Base-by-base conservation (phyloP, 2,113 vertebrate species). In the Spea bombifrons region DNA sequence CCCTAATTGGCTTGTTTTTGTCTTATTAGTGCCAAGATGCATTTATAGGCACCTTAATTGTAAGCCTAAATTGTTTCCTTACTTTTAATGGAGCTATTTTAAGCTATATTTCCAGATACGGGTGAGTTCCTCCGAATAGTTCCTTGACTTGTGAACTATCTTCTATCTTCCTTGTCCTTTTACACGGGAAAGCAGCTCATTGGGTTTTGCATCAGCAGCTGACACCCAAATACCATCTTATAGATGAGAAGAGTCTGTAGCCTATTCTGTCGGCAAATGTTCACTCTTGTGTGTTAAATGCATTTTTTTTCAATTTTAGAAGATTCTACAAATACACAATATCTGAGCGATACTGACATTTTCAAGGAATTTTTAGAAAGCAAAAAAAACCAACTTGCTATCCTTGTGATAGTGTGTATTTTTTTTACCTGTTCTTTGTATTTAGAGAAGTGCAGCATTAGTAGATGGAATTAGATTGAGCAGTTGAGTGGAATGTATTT, bases 381-480 rank as follows among this genome's bases (percentile, higher is more conserved):
- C 55, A 13, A 13, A 13, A 8, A 59, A 59, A 4, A 59, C 8
- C 1, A 59, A 12, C 2, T 13, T 59, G 10, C 55, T 59, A 13
- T 59, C 15, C 9, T 13, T 59, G 55, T 13, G 15, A 59, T 13
- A 13, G 8, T 9, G 12, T 59, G 50, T 59, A 13, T 13, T 59
- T 9, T 59, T 13, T 59, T 9, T 12, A 30, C 17, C 49, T 17
- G 4, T 49, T 17, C 61, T 52, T 52, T 75, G n/a, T 52, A 75
- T 66, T 65, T 66, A n/a, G 61, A 64, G 47, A n/a, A 30, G 30
- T 30, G 30, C 47, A 65, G 55, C 4, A 13, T 50, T 66, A 48
- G 47, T 65, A 66, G 64, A 53, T 75, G 73, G 73, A 49, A 66
- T 75, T 66, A 75, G 47, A 44, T 75, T 47, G 55, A 13, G 8